phyloP scores from a whole-genome alignment of 2,888 invertebrate genomes.

The Tinea pellionella region DNA sequence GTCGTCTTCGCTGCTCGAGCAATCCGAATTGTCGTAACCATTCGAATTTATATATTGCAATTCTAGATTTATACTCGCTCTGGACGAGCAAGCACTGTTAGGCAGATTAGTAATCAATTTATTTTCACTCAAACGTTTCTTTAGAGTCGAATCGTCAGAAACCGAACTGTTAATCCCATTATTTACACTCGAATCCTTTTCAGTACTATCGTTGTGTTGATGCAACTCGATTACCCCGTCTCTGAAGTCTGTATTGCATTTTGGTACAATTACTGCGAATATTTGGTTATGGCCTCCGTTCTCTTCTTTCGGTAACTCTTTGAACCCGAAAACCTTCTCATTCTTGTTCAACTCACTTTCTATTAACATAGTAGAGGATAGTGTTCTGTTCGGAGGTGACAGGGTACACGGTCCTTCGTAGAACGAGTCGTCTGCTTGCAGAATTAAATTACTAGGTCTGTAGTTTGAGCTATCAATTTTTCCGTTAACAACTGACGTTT shows the following conservation, averaged over 20 bases:
- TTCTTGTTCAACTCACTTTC: constrained; percentile 37
- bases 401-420: constrained; percentile 52
- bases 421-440: constrained; percentile 39
- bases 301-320: constrained; percentile 44
- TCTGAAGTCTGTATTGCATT: constrained; percentile 36
- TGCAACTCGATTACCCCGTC: constrained; percentile 28
- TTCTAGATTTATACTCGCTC: constrained; percentile 53
- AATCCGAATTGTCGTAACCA: constrained; percentile 37
- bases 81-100: constrained; percentile 45
- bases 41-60: constrained; percentile 45
- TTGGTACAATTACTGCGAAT: constrained; percentile 62
- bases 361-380: constrained; percentile 56
- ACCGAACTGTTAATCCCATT: constrained; percentile 41
- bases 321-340: constrained; percentile 52
- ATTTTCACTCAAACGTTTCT: constrained; percentile 59
- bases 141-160: constrained; percentile 52
- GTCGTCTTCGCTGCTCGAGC: constrained; percentile 62
- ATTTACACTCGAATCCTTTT: constrained; percentile 43
- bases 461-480: constrained; percentile 42
- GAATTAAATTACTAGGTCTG: constrained; percentile 41
- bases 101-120: constrained; percentile 33
- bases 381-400: constrained; percentile 57
- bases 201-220: constrained; percentile 41
- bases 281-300: constrained; percentile 35
- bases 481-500: constrained; percentile 41